These are phyloP conservation scores for Allygus modestus DNA, from an alignment of 2,888 invertebrate genomes.

Conservation along the genomic window DNA sequence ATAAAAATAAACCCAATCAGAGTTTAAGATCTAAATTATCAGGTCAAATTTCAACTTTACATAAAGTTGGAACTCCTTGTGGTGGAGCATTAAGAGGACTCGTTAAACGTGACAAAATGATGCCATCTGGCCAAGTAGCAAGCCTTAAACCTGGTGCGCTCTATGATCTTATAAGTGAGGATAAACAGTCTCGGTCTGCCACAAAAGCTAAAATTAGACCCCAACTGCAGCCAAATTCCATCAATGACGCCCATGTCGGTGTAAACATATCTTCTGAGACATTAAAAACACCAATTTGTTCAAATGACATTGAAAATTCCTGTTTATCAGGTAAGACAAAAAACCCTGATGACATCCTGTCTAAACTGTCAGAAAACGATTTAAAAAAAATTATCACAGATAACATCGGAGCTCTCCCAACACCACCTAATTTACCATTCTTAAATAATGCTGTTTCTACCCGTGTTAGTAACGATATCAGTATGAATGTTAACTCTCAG, in stretches of 20 bases:
- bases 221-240: background rate
- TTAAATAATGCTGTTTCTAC: background rate
- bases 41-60: slow-evolving; percentile 57
- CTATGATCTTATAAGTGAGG: slow-evolving; percentile 49
- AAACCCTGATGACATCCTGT: slow-evolving; percentile 33
- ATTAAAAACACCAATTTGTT: background rate
- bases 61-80: slow-evolving; percentile 56
- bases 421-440: slow-evolving; percentile 39
- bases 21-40: slow-evolving; percentile 56
- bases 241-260: background rate
- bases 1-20: background rate
- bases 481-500: background rate
- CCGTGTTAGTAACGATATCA: background rate
- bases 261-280: background rate
- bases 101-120: slow-evolving; percentile 38
- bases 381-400: slow-evolving; percentile 55
- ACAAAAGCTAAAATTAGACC: slow-evolving; percentile 3
- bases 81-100: slow-evolving; percentile 60
- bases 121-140: slow-evolving; percentile 46
- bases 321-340: background rate
- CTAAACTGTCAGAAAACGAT: slow-evolving; percentile 46
- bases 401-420: slow-evolving; percentile 53
- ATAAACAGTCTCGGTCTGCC: background rate
- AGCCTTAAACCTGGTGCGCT: slow-evolving; percentile 61
- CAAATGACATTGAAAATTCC: background rate